Evolutionary conservation across 2,888 invertebrate genomes (phyloP).

Genomic region (Hypercompe scribonia): DNA sequence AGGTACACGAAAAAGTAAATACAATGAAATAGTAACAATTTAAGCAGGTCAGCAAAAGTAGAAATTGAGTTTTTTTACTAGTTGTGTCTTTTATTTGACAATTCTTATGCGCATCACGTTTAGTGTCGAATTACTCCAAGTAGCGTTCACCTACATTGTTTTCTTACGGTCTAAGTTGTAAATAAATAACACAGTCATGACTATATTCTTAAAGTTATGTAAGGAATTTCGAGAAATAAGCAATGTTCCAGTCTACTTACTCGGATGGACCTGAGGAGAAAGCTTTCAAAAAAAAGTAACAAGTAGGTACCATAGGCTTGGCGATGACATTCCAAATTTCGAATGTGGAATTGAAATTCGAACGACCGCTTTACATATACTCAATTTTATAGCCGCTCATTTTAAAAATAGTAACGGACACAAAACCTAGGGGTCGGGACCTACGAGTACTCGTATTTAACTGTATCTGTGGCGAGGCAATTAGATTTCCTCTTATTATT

Average conservation of each 20-base stretch:
- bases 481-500: too few species aligned
- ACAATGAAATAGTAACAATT: neutral
- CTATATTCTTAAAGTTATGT: slow-evolving; percentile 18
- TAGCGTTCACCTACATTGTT: slow-evolving; percentile 24
- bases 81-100: slow-evolving; percentile 9
- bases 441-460: too few species aligned
- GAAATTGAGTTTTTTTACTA: slow-evolving; percentile 13
- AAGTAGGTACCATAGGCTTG: slow-evolving; percentile 11
- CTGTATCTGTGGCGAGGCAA: too few species aligned
- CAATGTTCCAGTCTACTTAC: slow-evolving; percentile 12
- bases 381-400: neutral
- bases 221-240: slow-evolving; percentile 21
- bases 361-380: slow-evolving; percentile 5
- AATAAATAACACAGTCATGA: slow-evolving; percentile 7
- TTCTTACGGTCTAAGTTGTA: slow-evolving; percentile 17
- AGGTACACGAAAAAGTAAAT: neutral
- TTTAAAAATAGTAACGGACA: neutral
- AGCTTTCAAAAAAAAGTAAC: slow-evolving; percentile 20
- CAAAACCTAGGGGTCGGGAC: neutral
- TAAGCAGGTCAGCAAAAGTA: neutral
- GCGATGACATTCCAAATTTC: slow-evolving; percentile 13
- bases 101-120: slow-evolving; percentile 33
- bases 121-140: slow-evolving; percentile 36
- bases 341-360: slow-evolving; percentile 8
- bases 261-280: slow-evolving; percentile 12